Base-by-base conservation (phyloP, 1,140 invertebrate genomes). In the Drosophila serrata region DNA sequence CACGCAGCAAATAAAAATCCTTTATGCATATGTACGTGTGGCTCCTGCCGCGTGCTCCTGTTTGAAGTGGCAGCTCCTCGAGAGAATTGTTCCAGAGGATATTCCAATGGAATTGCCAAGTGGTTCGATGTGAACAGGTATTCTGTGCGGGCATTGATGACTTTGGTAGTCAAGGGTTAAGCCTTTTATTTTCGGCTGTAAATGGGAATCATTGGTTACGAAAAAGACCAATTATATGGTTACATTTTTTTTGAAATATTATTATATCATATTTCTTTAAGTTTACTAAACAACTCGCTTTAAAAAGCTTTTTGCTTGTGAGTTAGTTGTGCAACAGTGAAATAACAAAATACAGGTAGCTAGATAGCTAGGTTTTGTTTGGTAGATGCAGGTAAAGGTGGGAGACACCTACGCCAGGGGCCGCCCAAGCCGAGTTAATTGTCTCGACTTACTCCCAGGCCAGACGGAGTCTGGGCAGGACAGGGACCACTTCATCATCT, bases 1-100 rank as follows among this genome's bases (percentile, higher is more conserved):
- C 81, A 73, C 57, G 60, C 67, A 55, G 65, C 64, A 84, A 82
- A 84, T 76, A 68, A 77, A 80, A 87, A 75, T 70, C 79, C 48
- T 70, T 68, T 75, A 79, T 79, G 58, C 79, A 81, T 81, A 81
- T 59, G 67, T 57, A 81, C 61, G 67, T 57, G 59, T 39, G 51
- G 58, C 43, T 73, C 69, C 80, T 67, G 61, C 76, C 39, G 12
- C 53, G 45, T 62, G 12, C 29, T 53, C 31, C 49, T 19, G 31
- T 29, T 43, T 64, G 59, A 53, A 53, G 63, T 60, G 64, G 64
- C 48, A 24, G 11, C 65, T 85, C 65, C 63, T 84, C 42, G 46
- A 56, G 75, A 53, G 57, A 64, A 69, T 58, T 69, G 51, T 59
- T 68, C 56, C 63, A 49, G 46, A 37, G 55, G 37, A 45, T 51